These are phyloP conservation scores for Tachysurus vachellii DNA, from an alignment of 2,113 vertebrate species.

Conservation along the genomic window DNA sequence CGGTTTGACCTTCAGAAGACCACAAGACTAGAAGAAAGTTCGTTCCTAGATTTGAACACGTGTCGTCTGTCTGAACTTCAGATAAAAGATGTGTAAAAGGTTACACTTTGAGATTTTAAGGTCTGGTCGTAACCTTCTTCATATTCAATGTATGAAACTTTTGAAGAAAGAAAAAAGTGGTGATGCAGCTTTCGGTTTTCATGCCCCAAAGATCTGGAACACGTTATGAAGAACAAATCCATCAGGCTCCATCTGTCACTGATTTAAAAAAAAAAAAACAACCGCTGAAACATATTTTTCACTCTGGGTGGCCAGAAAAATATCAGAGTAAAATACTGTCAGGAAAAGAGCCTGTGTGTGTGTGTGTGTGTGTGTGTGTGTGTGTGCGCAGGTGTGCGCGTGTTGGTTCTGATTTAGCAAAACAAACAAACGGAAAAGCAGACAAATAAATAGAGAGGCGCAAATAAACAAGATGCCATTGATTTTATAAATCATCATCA, in stretches of 20 bases:
- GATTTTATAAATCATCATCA: neutral
- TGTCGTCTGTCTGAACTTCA: neutral
- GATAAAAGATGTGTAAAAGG: neutral
- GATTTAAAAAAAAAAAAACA: neutral
- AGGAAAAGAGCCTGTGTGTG: neutral
- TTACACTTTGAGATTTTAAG: neutral
- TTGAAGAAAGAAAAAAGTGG: neutral
- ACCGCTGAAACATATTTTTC: neutral
- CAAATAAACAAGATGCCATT: neutral
- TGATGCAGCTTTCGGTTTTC: neutral
- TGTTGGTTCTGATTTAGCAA: neutral
- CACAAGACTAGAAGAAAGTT: too few relatives aligned
- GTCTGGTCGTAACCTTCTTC: neutral
- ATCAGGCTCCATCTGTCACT: conserved; percentile 17
- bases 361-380: neutral
- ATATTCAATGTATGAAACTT: neutral
- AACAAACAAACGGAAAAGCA: neutral
- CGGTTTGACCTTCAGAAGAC: too few relatives aligned
- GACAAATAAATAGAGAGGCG: neutral
- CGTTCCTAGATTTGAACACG: neutral
- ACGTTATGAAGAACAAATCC: neutral
- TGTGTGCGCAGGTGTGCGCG: neutral
- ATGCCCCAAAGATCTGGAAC: neutral
- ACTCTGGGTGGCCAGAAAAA: neutral
- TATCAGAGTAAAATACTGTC: neutral